A percentile compares a stretch with the other conserved stretches of the same genome.
These are phyloP conservation scores for Cantharis flavilabris DNA, from an alignment of 2,888 invertebrate species.

Conservation along the genomic window DNA sequence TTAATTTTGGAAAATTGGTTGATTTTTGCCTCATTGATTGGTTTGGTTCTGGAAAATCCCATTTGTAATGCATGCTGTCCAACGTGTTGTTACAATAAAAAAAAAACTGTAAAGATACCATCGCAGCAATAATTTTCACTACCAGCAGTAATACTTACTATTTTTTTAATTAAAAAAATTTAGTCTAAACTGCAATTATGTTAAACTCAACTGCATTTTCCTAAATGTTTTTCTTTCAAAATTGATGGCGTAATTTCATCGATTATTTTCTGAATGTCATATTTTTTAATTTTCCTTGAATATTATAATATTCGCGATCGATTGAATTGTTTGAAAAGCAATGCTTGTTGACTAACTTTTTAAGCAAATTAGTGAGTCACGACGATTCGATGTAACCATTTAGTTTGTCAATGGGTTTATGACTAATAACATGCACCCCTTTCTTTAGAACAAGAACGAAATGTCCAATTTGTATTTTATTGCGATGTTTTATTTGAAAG, in stretches of 20 bases:
- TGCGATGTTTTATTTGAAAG: background rate
- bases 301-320: background rate
- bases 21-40: conserved; percentile 5
- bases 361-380: background rate
- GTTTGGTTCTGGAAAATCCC: background rate
- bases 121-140: no score
- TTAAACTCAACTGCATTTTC: no score
- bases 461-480: background rate
- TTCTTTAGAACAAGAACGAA: background rate
- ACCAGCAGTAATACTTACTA: no score
- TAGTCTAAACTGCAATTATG: no score
- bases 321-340: background rate
- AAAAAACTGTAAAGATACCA: background rate
- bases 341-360: background rate
- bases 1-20: background rate
- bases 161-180: no score
- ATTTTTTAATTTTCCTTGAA: background rate
- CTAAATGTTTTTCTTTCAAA: background rate
- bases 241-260: background rate
- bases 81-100: background rate
- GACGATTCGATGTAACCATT: background rate
- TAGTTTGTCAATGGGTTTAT: background rate
- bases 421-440: background rate
- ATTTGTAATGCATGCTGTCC: background rate
- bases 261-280: background rate